Evolutionary conservation across 2,797 vertebrate genomes (phyloP).

Genomic region (Acanthiza pusilla): DNA sequence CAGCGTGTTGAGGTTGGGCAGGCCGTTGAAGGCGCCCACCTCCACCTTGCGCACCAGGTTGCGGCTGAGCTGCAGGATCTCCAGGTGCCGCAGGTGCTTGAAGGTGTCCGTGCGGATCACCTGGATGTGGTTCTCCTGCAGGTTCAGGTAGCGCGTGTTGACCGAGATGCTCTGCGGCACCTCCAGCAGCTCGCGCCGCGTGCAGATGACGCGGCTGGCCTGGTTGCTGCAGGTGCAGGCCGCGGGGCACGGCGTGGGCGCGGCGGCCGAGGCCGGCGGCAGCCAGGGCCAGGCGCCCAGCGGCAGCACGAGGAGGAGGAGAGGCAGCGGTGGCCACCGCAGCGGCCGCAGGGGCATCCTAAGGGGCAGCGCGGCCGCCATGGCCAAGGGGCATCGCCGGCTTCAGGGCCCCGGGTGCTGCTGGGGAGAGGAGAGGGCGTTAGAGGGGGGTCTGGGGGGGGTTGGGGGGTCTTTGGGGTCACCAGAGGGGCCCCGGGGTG

Average conservation of each 20-base stretch:
- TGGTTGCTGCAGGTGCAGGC: constrained; percentile 94
- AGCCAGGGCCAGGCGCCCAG: not conserved
- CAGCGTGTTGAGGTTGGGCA: constrained; percentile 95
- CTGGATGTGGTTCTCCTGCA: constrained; percentile 96
- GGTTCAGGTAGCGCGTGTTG: constrained; percentile 97
- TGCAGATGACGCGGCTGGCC: constrained; percentile 93
- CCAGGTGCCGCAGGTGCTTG: constrained; percentile 92
- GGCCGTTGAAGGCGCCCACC: constrained; percentile 94
- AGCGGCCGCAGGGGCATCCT: not conserved
- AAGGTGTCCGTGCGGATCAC: constrained; percentile 95
- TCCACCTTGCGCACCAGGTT: constrained; percentile 94
- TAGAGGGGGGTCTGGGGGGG: not conserved
- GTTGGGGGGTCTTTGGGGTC: no score
- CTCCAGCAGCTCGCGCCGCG: constrained; percentile 85
- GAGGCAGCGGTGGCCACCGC: no score
- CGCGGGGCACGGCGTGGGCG: constrained; percentile 81
- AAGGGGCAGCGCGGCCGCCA: not conserved
- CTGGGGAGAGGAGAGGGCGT: not conserved
- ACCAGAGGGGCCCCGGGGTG: no score
- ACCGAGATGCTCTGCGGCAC: constrained; percentile 90
- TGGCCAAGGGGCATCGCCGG: not conserved
- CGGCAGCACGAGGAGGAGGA: not conserved
- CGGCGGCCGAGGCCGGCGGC: constrained; percentile 82
- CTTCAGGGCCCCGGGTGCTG: not conserved
- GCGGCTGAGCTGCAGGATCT: constrained; percentile 95